Conservation (phyloP, 1,140 invertebrate species). For the Lepidurus arcticus region DNA sequence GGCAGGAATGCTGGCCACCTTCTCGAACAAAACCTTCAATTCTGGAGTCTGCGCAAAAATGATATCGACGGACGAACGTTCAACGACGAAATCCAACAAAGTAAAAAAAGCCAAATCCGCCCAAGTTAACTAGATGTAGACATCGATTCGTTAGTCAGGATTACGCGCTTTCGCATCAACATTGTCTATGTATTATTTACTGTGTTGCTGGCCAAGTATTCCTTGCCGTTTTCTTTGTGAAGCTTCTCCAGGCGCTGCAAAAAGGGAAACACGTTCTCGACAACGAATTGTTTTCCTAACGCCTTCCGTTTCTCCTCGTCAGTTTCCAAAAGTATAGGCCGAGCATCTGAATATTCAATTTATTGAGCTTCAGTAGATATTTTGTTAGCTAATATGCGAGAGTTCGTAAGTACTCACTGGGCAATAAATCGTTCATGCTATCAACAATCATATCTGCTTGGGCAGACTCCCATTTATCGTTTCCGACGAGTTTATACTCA, state of each 20-base stretch:
- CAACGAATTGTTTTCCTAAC: slow-evolving; percentile 30
- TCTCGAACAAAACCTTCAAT: slow-evolving; percentile 1
- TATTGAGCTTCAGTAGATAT: background rate
- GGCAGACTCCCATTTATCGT: slow-evolving; percentile 58
- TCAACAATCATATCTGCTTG: slow-evolving; percentile 57
- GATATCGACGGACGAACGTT: slow-evolving; percentile 45
- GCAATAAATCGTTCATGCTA: slow-evolving; percentile 48
- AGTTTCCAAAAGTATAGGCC: background rate
- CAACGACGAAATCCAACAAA: background rate
- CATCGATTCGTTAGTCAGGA: too few relatives aligned
- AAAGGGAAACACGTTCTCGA: slow-evolving; percentile 24
- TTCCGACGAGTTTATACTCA: slow-evolving; percentile 53
- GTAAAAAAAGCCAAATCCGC: slow-evolving; percentile 31
- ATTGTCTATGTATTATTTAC: slow-evolving; percentile 26
- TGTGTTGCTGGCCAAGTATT: slow-evolving; percentile 34
- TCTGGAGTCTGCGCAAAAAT: slow-evolving; percentile 52
- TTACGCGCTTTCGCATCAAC: background rate
- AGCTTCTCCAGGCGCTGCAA: slow-evolving; percentile 30
- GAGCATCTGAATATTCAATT: background rate
- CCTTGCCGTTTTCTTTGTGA: slow-evolving; percentile 32
- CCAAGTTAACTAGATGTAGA: slow-evolving; percentile 30
- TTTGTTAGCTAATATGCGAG: background rate
- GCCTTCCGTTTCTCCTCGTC: slow-evolving; percentile 29
- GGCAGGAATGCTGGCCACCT: slow-evolving; percentile 20
- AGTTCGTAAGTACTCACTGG: slow-evolving; percentile 23